These are phyloP conservation scores for Troides oblongomaculatus DNA, from an alignment of 2,888 invertebrate genomes.

Conservation along the genomic window DNA sequence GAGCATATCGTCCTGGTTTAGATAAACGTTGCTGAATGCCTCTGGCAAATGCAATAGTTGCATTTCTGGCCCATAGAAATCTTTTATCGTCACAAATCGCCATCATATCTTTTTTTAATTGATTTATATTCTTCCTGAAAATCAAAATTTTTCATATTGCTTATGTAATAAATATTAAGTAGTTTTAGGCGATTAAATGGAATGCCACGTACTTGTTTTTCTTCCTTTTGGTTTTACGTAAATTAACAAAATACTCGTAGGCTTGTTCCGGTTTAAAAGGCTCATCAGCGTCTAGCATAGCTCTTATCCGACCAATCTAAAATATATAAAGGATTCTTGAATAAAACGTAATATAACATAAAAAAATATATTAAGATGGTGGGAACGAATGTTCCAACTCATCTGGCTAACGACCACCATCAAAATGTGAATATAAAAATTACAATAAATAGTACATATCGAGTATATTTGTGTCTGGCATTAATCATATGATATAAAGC, in stretches of 20 bases:
- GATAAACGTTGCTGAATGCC: slow-evolving; percentile 64
- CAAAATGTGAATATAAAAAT: too few species aligned
- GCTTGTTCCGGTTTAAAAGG: slow-evolving; percentile 74
- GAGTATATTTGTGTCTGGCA: too few species aligned
- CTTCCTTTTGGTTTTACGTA: slow-evolving; percentile 59
- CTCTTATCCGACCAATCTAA: slow-evolving; percentile 62
- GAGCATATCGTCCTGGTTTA: slow-evolving; percentile 53
- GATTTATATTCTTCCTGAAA: slow-evolving; percentile 43
- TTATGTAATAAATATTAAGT: too few species aligned
- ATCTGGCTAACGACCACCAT: too few species aligned
- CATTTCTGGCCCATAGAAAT: slow-evolving; percentile 66
- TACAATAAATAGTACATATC: too few species aligned
- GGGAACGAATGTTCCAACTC: too few species aligned
- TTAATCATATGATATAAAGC: too few species aligned
- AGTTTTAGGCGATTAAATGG: not conserved
- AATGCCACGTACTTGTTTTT: slow-evolving; percentile 43
- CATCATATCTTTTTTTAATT: slow-evolving; percentile 54
- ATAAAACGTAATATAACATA: too few species aligned
- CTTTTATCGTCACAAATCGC: slow-evolving; percentile 57
- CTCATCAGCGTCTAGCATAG: slow-evolving; percentile 69
- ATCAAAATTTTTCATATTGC: not conserved
- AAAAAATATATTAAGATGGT: too few species aligned
- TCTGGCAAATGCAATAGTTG: slow-evolving; percentile 65
- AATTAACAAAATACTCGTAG: slow-evolving; percentile 67
- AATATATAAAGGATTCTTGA: not conserved